phyloP scores from a whole-genome alignment of 2,888 invertebrate genomes.

The Troides oblongomaculatus region DNA sequence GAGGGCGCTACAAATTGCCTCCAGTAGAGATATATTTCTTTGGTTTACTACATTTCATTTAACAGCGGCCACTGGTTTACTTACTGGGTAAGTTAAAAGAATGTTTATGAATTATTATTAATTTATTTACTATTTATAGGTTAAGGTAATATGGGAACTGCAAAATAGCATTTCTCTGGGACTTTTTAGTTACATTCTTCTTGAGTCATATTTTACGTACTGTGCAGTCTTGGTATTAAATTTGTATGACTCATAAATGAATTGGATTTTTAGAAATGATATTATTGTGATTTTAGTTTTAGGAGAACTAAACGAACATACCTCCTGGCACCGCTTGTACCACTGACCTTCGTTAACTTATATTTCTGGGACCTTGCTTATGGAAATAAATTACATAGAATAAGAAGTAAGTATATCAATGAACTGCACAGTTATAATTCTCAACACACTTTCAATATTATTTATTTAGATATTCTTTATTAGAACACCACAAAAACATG shows the following conservation, averaged over 20 bases:
- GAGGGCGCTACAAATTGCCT: constrained; percentile 85
- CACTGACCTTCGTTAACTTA: constrained; percentile 84
- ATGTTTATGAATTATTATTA: neutral
- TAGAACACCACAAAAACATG: too few relatives aligned
- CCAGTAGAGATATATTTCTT: constrained; percentile 85
- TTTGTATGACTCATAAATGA: too few relatives aligned
- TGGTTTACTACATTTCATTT: constrained; percentile 86
- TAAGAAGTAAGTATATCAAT: constrained; percentile 81
- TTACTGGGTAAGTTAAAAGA: constrained; percentile 68
- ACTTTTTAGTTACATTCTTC: too few relatives aligned
- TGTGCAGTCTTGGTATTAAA: too few relatives aligned
- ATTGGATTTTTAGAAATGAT: neutral
- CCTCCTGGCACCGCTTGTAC: constrained; percentile 83
- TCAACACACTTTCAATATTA: too few relatives aligned
- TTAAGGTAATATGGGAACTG: too few relatives aligned
- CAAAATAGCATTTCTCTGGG: too few relatives aligned
- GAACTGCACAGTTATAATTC: too few relatives aligned
- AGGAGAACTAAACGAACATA: constrained; percentile 81
- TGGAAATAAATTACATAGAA: constrained; percentile 87
- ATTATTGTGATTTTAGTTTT: constrained; percentile 64
- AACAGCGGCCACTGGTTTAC: constrained; percentile 73
- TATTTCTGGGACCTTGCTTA: constrained; percentile 89
- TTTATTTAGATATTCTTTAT: too few relatives aligned
- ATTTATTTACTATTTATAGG: too few relatives aligned
- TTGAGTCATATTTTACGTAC: too few relatives aligned